phyloP scores from a whole-genome alignment of 1,140 invertebrate genomes.

The Diuraphis noxia region DNA sequence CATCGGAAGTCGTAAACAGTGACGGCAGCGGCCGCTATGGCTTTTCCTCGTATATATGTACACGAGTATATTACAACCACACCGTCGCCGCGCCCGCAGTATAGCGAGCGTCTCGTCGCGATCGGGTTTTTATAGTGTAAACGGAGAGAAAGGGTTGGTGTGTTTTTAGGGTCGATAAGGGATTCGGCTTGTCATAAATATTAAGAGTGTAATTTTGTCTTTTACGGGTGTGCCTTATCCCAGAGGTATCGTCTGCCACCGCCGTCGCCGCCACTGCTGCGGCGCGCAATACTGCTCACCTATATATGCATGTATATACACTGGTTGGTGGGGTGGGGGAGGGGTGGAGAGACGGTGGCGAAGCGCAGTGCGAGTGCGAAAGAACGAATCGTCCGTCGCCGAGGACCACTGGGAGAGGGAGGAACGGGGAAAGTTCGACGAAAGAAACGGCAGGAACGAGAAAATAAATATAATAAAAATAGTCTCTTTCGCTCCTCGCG shows the following conservation, averaged over 20 bases:
- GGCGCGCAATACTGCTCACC: neutral
- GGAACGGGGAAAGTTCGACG: slow-evolving; percentile 32
- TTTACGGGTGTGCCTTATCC: slow-evolving; percentile 52
- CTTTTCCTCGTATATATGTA: neutral
- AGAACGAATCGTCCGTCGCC: neutral
- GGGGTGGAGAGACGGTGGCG: neutral
- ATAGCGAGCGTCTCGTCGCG: slow-evolving; percentile 33
- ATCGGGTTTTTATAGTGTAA: slow-evolving; percentile 53
- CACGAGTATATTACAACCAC: neutral
- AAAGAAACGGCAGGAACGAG: neutral
- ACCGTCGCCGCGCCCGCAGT: neutral
- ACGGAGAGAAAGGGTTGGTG: slow-evolving; percentile 52
- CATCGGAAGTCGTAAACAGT: slow-evolving; percentile 53
- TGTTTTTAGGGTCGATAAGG: slow-evolving; percentile 53
- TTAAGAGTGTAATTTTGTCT: slow-evolving; percentile 54
- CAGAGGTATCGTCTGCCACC: slow-evolving; percentile 45
- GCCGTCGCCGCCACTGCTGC: neutral
- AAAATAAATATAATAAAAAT: too few relatives aligned
- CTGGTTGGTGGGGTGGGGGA: neutral
- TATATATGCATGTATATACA: neutral
- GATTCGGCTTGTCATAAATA: slow-evolving; percentile 53
- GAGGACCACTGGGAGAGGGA: neutral
- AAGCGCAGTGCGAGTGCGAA: neutral
- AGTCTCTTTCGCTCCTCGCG: neutral
- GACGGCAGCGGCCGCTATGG: slow-evolving; percentile 21